Percentiles rank a stretch among this genome's conserved stretches.
Evolutionary conservation across 1,140 invertebrate genomes (phyloP).

Genomic region (Psix sp.): DNA sequence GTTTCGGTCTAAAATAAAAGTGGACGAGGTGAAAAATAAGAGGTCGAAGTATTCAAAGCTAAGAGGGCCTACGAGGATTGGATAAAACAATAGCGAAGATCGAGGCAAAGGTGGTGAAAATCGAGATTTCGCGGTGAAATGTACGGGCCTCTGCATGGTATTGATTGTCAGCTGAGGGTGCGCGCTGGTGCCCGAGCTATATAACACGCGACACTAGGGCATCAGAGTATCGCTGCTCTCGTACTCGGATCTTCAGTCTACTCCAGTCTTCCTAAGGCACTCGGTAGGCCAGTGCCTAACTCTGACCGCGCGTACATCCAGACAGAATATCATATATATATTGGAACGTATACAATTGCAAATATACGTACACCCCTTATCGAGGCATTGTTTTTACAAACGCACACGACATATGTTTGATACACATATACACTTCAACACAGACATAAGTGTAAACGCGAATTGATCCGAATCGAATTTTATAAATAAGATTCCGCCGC

Average conservation of each 20-base stretch:
- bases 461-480: not conserved
- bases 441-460: not conserved
- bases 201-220: slow-evolving; percentile 48
- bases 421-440: slow-evolving; percentile 1
- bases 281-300: slow-evolving; percentile 69
- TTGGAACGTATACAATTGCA: not conserved
- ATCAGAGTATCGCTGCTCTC: slow-evolving; percentile 55
- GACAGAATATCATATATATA: not conserved
- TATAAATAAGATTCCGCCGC: too few relatives aligned
- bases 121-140: slow-evolving; percentile 71
- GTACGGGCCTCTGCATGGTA: slow-evolving; percentile 69
- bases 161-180: slow-evolving; percentile 73
- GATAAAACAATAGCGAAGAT: slow-evolving; percentile 30
- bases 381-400: not conserved
- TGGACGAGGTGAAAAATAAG: too few relatives aligned
- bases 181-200: slow-evolving; percentile 65
- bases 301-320: slow-evolving; percentile 40
- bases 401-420: not conserved
- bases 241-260: slow-evolving; percentile 57
- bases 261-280: slow-evolving; percentile 75
- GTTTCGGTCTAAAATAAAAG: too few relatives aligned
- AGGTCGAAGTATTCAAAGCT: too few relatives aligned
- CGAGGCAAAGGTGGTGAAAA: slow-evolving; percentile 59
- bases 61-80: too few relatives aligned
- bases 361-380: not conserved